Conservation (phyloP, 2,113 vertebrate species). For the Stigmatopora nigra region DNA sequence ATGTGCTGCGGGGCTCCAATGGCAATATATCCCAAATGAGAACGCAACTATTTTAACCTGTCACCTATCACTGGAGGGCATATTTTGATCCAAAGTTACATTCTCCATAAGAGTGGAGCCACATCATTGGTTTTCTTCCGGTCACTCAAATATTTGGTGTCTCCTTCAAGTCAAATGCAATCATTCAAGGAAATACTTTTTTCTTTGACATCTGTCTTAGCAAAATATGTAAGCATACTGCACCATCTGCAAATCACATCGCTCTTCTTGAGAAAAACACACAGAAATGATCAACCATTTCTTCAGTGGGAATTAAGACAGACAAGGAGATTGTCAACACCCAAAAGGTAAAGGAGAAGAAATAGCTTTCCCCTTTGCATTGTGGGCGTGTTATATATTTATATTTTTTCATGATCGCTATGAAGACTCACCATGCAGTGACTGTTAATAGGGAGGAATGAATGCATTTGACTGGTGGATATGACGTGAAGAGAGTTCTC, state of each 20-base stretch:
- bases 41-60: slow-evolving; percentile 55
- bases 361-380: slow-evolving; percentile 46
- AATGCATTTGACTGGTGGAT: slow-evolving; percentile 67
- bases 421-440: slow-evolving; percentile 53
- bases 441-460: slow-evolving; percentile 71
- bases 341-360: slow-evolving; percentile 50
- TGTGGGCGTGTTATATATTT: slow-evolving; percentile 38
- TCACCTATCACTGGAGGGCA: slow-evolving; percentile 51
- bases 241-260: slow-evolving; percentile 35
- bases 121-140: slow-evolving; percentile 44
- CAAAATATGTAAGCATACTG: slow-evolving; percentile 57
- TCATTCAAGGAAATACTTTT: slow-evolving; percentile 54
- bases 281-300: slow-evolving; percentile 56
- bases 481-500: slow-evolving; percentile 71
- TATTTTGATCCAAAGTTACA: slow-evolving; percentile 59
- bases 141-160: slow-evolving; percentile 59
- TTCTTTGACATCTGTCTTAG: slow-evolving; percentile 63
- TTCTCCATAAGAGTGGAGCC: slow-evolving; percentile 47
- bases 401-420: slow-evolving; percentile 28
- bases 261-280: slow-evolving; percentile 43
- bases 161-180: slow-evolving; percentile 55
- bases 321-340: slow-evolving; percentile 67
- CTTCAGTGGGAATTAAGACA: slow-evolving; percentile 62
- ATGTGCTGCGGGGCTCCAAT: slow-evolving; percentile 20
- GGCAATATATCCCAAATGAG: slow-evolving; percentile 39